phyloP scores from a whole-genome alignment of 2,888 invertebrate species.

The Diplazon laetatorius region DNA sequence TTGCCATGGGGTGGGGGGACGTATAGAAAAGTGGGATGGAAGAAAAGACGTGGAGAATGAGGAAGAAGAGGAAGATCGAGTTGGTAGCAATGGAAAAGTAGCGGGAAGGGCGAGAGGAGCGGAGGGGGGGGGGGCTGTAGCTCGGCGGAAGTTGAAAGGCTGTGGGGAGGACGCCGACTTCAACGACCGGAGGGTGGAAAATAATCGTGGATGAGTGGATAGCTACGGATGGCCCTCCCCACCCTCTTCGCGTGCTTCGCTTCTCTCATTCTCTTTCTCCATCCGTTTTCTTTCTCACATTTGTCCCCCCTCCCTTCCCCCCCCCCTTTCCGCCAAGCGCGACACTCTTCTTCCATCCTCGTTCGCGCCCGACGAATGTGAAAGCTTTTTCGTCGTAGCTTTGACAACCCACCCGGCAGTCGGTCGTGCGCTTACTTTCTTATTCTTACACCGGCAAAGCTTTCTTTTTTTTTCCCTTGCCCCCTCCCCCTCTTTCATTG shows the following conservation, averaged over 20 bases:
- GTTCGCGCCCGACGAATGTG: conserved; percentile 55
- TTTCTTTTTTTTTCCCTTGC: conserved; percentile 11
- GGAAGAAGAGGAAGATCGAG: conserved; percentile 15
- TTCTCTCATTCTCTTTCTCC: conserved; percentile 32
- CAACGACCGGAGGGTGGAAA: conserved; percentile 69
- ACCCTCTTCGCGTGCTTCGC: conserved; percentile 49
- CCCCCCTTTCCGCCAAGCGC: conserved; percentile 51
- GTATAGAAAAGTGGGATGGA: conserved; percentile 50
- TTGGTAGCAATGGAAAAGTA: conserved; percentile 56
- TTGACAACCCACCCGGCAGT: conserved; percentile 51
- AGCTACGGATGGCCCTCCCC: conserved; percentile 67
- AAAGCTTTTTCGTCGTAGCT: conserved; percentile 63
- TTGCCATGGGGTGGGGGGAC: conserved; percentile 49
- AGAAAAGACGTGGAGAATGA: conserved; percentile 10
- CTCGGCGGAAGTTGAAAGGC: conserved; percentile 38
- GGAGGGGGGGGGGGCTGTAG: conserved; percentile 46
- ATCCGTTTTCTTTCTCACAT: conserved; percentile 23
- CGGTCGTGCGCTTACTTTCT: conserved; percentile 3
- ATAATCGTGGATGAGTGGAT: conserved; percentile 76
- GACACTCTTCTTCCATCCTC: conserved; percentile 35
- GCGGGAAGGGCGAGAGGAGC: too few species aligned
- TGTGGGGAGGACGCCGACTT: conserved; percentile 17
- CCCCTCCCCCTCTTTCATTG: too few species aligned
- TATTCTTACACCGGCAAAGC: background rate
- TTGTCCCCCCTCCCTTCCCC: conserved; percentile 23